Percentiles rank a stretch among this genome's conserved stretches.
Conservation (phyloP, 2,888 invertebrate genomes). For the Dolichopus griseipennis region DNA sequence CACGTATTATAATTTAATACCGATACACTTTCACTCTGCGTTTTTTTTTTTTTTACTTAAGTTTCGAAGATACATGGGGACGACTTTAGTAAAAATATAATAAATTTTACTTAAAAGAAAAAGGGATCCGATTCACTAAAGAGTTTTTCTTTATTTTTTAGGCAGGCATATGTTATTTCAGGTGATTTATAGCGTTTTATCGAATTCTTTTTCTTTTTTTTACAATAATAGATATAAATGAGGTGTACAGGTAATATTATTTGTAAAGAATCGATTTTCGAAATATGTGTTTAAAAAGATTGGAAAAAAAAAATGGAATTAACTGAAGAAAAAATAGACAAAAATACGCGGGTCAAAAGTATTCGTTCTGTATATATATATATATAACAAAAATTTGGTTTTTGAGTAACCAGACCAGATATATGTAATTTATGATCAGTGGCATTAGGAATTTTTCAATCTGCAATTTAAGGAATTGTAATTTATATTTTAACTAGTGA, state of each 20-base stretch:
- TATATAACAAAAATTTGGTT: too few relatives aligned
- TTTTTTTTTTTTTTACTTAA: not conserved
- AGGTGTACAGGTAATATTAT: constrained; percentile 2
- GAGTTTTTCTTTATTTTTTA: too few relatives aligned
- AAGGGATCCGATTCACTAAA: not conserved
- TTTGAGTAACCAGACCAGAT: too few relatives aligned
- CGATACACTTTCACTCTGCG: not conserved
- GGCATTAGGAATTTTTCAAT: too few relatives aligned
- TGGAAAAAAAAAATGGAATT: not conserved
- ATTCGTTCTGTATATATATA: too few relatives aligned
- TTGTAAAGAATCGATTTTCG: not conserved
- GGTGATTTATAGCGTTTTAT: not conserved
- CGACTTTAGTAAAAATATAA: not conserved
- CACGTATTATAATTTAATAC: not conserved
- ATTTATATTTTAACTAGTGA: too few relatives aligned
- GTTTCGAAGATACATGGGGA: not conserved
- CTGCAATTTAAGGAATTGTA: too few relatives aligned
- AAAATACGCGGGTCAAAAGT: not conserved
- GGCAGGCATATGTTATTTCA: not conserved
- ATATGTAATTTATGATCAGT: too few relatives aligned
- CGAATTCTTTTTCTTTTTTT: not conserved
- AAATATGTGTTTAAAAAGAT: not conserved
- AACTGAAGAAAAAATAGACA: not conserved
- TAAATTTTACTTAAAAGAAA: not conserved
- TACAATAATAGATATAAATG: not conserved